A percentile compares a stretch with the other conserved stretches of the same genome.
Evolutionary conservation across 2,888 invertebrate species (phyloP).

Genomic region (Blastobasis lacticolella): DNA sequence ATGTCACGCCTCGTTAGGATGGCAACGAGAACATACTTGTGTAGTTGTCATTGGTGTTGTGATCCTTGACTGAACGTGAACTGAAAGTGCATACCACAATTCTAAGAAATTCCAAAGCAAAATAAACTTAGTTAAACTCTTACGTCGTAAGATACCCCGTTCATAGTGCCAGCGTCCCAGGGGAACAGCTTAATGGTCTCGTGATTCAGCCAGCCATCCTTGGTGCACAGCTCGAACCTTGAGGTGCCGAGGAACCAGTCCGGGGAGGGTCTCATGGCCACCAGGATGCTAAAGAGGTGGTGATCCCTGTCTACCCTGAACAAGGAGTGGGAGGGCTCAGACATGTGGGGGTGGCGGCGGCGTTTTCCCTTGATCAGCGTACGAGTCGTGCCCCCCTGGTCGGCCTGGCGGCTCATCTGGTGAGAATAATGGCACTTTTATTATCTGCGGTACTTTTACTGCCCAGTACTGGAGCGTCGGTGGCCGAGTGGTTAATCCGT

Average conservation of each 20-base stretch:
- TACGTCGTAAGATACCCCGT: slow-evolving; percentile 62
- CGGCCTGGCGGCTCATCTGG: too few species aligned
- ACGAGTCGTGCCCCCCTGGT: slow-evolving; percentile 33
- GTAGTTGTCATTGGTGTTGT: too few species aligned
- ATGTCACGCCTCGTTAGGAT: too few species aligned
- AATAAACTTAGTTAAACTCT: not conserved
- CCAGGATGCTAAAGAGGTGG: slow-evolving; percentile 53
- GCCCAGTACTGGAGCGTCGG: too few species aligned
- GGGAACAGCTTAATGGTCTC: slow-evolving; percentile 46
- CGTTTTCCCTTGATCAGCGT: slow-evolving; percentile 56
- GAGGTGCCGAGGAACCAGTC: slow-evolving; percentile 63
- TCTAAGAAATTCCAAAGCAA: too few species aligned
- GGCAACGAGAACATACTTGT: too few species aligned
- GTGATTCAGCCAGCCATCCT: slow-evolving; percentile 41
- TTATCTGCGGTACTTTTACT: too few species aligned
- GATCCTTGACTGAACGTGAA: too few species aligned
- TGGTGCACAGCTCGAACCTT: slow-evolving; percentile 52
- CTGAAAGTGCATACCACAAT: too few species aligned
- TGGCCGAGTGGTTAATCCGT: too few species aligned
- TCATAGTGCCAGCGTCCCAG: slow-evolving; percentile 60
- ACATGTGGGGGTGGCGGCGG: slow-evolving; percentile 57
- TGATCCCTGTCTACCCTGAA: slow-evolving; percentile 57
- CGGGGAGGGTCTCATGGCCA: slow-evolving; percentile 59
- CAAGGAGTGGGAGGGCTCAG: slow-evolving; percentile 49
- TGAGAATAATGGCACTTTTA: too few species aligned